Evolutionary conservation across 2,113 vertebrate species (phyloP), one percentile per base, ranked within the genome.

Genomic region (Dinomys branickii): DNA sequence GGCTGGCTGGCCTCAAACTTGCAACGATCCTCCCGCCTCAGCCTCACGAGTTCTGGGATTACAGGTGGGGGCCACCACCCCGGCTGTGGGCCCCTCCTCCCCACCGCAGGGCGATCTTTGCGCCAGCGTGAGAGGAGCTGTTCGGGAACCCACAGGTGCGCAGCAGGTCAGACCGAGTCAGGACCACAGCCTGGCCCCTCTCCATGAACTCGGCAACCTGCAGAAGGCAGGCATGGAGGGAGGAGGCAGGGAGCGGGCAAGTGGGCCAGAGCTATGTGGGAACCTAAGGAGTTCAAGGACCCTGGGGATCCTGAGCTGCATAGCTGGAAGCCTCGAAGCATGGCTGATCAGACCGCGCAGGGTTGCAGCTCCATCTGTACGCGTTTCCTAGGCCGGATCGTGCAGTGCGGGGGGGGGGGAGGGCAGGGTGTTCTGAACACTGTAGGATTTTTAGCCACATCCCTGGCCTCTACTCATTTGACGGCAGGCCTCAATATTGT

Each of bases 81-180:
- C n/a, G n/a, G n/a, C n/a, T n/a, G n/a, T n/a, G n/a, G n/a, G n/a
- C n/a, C n/a, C 47, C 47, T 9, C 47, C 47, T 6, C 47, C 47
- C 47, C 47, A 9, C 47, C 47, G 5, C 47, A n/a, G n/a, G 71
- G n/a, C 84, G 81, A 83, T 83, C 78, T 97, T 91, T 71, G 82
- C 81, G 38, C 54, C 58, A 9, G 28, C 61, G 5, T 7, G 71
- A 20, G 35, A 75, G 83, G 77, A 59, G 63, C 3, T 38, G 75
- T 87, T 61, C 41, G 50, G n/a, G n/a, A 59, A 71, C 44, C 30
- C 38, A 4, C 12, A 38, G 56, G 77, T 2, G 77, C 71, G 50
- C 50, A 19, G 69, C 5, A 35, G 33, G 13, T 35, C 33, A 67
- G 59, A 61, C 30, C 63, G 13, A 19, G 35, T n/a, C n/a, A n/a